These are phyloP conservation scores for Centropyge bicolor DNA, from an alignment of 2,797 vertebrate species.

Conservation along the genomic window DNA sequence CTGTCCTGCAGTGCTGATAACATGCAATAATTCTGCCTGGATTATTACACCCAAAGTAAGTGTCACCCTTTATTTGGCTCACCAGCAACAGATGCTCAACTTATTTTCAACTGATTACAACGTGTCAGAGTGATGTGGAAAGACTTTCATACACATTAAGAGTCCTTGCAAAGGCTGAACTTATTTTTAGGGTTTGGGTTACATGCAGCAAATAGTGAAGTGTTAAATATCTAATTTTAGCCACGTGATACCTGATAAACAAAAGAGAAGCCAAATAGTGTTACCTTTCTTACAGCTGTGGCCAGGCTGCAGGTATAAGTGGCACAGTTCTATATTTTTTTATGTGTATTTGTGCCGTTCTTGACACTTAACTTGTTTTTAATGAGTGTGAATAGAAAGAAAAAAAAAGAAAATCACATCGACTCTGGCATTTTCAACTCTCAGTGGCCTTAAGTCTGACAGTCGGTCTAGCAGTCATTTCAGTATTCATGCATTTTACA, in stretches of 20 bases:
- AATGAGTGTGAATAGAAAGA: neutral
- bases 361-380: neutral
- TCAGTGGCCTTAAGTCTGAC: neutral
- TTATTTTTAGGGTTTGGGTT: slow-evolving; percentile 4
- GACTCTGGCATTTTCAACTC: neutral
- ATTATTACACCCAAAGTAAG: slow-evolving; percentile 35
- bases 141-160: neutral
- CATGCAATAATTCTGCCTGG: slow-evolving; percentile 29
- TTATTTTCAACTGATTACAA: slow-evolving; percentile 14
- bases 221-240: slow-evolving; percentile 7
- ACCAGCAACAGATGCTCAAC: neutral
- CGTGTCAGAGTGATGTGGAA: neutral
- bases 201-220: neutral
- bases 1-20: slow-evolving; percentile 43
- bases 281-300: neutral
- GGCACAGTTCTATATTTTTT: neutral
- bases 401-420: neutral
- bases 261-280: neutral
- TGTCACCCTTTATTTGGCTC: slow-evolving; percentile 14
- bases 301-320: too few relatives aligned
- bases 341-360: neutral
- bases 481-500: neutral
- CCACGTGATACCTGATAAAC: neutral
- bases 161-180: neutral
- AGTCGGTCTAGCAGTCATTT: neutral